Evolutionary conservation across 2,113 vertebrate genomes (phyloP).

Genomic region (Todiramphus saurophagus): DNA sequence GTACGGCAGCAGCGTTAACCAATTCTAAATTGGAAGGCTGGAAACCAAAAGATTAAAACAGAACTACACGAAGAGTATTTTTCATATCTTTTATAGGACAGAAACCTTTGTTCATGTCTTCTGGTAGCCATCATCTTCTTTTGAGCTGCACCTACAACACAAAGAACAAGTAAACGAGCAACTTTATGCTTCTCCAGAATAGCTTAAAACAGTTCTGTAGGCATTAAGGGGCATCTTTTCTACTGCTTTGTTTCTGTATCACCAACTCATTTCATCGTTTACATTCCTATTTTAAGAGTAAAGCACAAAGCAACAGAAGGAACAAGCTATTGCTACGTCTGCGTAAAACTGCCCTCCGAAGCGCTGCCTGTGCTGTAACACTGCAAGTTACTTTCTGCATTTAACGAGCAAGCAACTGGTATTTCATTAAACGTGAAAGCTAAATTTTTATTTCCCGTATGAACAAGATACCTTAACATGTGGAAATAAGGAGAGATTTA

Average conservation of each 20-base stretch:
- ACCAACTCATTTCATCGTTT: slow-evolving; percentile 52
- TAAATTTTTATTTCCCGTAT: slow-evolving; percentile 16
- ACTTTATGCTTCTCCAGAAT: slow-evolving; percentile 79
- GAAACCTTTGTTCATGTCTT: slow-evolving; percentile 89
- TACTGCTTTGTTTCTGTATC: slow-evolving; percentile 69
- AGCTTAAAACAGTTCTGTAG: slow-evolving; percentile 73
- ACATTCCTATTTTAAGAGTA: slow-evolving; percentile 44
- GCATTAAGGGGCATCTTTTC: slow-evolving; percentile 75
- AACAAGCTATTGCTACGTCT: slow-evolving; percentile 17
- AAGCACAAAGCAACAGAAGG: slow-evolving; percentile 66
- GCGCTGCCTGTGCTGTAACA: slow-evolving; percentile 24
- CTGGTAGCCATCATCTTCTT: slow-evolving; percentile 84
- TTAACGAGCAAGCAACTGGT: slow-evolving; percentile 22
- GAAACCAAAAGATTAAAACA: slow-evolving; percentile 72
- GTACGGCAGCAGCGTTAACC: slow-evolving; percentile 33
- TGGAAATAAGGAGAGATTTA: slow-evolving; percentile 11
- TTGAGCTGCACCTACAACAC: slow-evolving; percentile 90
- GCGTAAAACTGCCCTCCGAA: slow-evolving; percentile 39
- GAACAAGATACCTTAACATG: slow-evolving; percentile 47
- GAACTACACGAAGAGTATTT: slow-evolving; percentile 63
- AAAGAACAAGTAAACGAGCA: slow-evolving; percentile 91
- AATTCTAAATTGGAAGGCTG: slow-evolving; percentile 68
- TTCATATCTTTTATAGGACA: slow-evolving; percentile 81
- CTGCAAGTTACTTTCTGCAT: slow-evolving; percentile 31
- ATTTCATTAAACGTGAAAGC: not conserved